phyloP scores from a whole-genome alignment of 2,888 invertebrate genomes.

The Serripes groenlandicus region DNA sequence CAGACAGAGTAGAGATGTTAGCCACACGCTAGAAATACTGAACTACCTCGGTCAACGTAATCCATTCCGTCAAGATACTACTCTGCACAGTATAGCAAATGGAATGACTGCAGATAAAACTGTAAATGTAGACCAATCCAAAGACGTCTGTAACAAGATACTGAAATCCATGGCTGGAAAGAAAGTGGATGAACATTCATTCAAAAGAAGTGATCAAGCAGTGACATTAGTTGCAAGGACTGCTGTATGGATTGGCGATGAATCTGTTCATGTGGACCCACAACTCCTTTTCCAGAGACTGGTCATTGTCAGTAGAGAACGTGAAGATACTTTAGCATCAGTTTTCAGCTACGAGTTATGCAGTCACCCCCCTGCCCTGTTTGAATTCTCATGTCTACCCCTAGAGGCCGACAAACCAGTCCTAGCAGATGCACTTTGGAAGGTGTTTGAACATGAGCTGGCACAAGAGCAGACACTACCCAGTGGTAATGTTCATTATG shows the following conservation, averaged over 20 bases:
- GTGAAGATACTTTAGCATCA: neutral
- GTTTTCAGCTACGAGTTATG: neutral
- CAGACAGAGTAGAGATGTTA: conserved; percentile 48
- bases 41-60: conserved; percentile 29
- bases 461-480: neutral
- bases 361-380: neutral
- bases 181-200: neutral
- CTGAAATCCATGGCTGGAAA: neutral
- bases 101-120: neutral
- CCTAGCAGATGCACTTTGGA: neutral
- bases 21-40: neutral
- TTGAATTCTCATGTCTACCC: neutral
- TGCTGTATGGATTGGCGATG: neutral
- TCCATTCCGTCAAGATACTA: neutral
- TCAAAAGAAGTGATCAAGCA: neutral
- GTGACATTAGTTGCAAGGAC: neutral
- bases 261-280: neutral
- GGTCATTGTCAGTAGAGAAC: neutral
- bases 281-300: conserved; percentile 8
- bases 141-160: neutral
- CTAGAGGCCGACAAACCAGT: neutral
- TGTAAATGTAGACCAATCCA: conserved; percentile 5
- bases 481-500: conserved; percentile 14
- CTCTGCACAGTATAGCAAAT: conserved; percentile 8
- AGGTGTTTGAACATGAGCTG: neutral